Evolutionary conservation across 2,113 vertebrate species (phyloP).

Genomic region (Hassar affinis): DNA sequence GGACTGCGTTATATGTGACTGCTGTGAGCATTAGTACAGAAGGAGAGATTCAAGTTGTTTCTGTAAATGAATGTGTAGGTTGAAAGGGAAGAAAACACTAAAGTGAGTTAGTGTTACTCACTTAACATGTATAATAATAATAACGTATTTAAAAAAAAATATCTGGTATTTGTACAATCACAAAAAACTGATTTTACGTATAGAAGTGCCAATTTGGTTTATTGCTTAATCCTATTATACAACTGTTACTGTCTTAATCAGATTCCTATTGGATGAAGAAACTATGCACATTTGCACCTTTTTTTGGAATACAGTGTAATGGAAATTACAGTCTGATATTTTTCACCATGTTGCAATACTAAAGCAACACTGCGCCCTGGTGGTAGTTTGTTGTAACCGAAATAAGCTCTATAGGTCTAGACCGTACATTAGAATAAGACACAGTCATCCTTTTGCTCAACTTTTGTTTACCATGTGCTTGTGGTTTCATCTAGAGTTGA

Average conservation of each 20-base stretch:
- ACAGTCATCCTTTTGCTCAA: background rate
- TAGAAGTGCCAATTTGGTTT: conserved; percentile 33
- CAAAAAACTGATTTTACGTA: background rate
- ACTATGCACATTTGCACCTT: background rate
- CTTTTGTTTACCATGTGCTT: background rate
- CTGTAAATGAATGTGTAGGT: background rate
- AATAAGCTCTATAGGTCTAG: background rate
- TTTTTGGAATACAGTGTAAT: background rate
- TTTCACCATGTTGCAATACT: conserved; percentile 1
- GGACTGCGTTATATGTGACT: background rate
- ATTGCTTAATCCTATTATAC: conserved; percentile 6
- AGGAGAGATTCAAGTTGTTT: background rate
- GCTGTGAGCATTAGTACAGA: background rate
- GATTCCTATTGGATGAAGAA: background rate
- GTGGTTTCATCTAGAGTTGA: background rate
- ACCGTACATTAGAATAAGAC: background rate
- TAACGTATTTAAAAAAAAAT: background rate
- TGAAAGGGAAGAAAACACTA: background rate
- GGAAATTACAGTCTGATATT: background rate
- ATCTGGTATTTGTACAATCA: background rate
- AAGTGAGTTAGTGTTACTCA: background rate
- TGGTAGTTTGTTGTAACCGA: conserved; percentile 42
- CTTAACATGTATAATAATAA: background rate
- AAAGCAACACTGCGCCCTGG: conserved; percentile 66
- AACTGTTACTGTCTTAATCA: background rate